Evolutionary conservation across 2,797 vertebrate genomes (phyloP).

Genomic region (Pitangus sulphuratus): DNA sequence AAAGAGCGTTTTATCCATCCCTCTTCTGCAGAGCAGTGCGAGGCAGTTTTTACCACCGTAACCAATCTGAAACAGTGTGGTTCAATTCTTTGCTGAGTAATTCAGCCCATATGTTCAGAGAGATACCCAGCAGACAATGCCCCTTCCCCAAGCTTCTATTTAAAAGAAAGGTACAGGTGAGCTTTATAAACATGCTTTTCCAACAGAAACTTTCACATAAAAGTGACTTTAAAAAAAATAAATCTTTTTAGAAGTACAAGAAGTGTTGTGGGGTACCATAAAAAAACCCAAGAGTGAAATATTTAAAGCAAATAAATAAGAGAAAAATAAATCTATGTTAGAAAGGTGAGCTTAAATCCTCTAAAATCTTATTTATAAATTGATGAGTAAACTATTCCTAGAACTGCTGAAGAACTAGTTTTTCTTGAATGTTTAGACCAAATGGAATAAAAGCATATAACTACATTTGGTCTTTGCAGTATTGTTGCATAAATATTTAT

Average conservation of each 20-base stretch:
- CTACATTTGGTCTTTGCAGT: neutral
- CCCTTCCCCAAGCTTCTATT: neutral
- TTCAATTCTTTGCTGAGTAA: slow-evolving; percentile 61
- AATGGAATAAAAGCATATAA: neutral
- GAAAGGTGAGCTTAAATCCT: neutral
- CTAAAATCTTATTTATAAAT: neutral
- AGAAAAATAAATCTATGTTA: neutral
- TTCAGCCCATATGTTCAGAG: slow-evolving; percentile 68
- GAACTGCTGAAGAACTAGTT: slow-evolving; percentile 8
- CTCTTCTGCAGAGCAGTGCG: slow-evolving; percentile 54
- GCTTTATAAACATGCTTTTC: neutral
- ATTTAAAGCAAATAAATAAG: neutral
- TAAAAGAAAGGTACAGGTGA: slow-evolving; percentile 61
- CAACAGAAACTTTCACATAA: neutral
- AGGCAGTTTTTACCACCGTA: slow-evolving; percentile 68
- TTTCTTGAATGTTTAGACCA: slow-evolving; percentile 8
- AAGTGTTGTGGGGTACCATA: neutral
- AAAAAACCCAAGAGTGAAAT: neutral
- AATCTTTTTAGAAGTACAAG: neutral
- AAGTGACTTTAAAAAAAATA: neutral
- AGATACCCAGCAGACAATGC: neutral
- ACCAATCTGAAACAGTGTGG: slow-evolving; percentile 76
- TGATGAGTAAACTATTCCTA: neutral
- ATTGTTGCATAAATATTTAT: slow-evolving; percentile 45
- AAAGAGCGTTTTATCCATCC: slow-evolving; percentile 79